Evolutionary conservation across 2,888 invertebrate genomes (phyloP).

Genomic region (Ischnura elegans): DNA sequence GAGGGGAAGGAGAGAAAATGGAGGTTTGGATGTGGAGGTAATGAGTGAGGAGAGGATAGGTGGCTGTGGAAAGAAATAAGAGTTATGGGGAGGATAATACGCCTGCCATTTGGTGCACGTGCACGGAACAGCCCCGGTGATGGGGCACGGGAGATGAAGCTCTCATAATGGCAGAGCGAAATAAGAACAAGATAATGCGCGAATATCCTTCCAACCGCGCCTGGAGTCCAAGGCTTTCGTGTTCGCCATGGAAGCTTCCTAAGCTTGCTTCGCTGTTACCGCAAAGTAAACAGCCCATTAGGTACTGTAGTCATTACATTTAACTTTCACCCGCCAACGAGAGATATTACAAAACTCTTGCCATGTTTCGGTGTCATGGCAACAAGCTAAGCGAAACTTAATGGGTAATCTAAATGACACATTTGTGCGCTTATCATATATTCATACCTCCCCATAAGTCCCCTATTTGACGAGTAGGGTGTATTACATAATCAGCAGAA

Average conservation of each 20-base stretch:
- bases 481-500: too few species aligned
- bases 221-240: not conserved
- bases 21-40: not conserved
- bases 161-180: not conserved
- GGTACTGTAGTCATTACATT: not conserved
- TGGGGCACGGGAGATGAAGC: not conserved
- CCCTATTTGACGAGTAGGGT: too few species aligned
- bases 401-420: too few species aligned
- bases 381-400: too few species aligned
- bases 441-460: too few species aligned
- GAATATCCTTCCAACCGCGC: not conserved
- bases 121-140: not conserved
- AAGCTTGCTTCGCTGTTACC: not conserved
- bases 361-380: too few species aligned
- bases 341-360: not conserved
- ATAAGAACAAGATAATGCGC: not conserved
- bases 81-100: conserved; percentile 48
- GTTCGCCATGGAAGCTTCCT: too few species aligned
- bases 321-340: too few species aligned
- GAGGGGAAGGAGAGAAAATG: not conserved
- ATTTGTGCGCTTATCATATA: too few species aligned
- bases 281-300: too few species aligned
- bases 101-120: conserved; percentile 36
- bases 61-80: not conserved
- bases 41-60: not conserved